phyloP scores from a whole-genome alignment of 2,797 vertebrate species.

The Cynodonichthys magdalenae region DNA sequence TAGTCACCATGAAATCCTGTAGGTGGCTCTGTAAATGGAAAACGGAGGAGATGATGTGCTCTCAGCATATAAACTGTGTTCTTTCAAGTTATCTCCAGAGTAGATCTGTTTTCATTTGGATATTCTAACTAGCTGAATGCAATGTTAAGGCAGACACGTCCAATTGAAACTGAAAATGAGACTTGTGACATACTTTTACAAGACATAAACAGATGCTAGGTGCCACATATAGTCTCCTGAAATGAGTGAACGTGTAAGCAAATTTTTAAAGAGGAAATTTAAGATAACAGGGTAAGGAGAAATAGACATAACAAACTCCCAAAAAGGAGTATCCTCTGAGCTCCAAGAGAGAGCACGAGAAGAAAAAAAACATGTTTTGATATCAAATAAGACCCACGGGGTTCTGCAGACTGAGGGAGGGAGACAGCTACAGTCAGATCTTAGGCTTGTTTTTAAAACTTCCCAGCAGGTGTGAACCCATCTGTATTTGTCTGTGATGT shows the following conservation, averaged over 20 bases:
- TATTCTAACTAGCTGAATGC: conserved; percentile 27
- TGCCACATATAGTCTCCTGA: conserved; percentile 14
- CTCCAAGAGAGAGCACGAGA: conserved; percentile 25
- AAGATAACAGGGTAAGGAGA: conserved; percentile 17
- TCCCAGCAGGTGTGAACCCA: conserved; percentile 50
- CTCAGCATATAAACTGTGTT: conserved; percentile 44
- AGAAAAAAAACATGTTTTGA: conserved; percentile 61
- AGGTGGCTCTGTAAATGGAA: conserved; percentile 58
- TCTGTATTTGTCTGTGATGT: conserved; percentile 44
- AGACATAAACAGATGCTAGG: conserved; percentile 20
- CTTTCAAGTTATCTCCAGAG: conserved; percentile 51
- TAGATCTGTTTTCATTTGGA: conserved; percentile 38
- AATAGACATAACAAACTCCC: conserved; percentile 44
- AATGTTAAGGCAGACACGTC: conserved; percentile 32
- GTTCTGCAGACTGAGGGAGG: conserved; percentile 44
- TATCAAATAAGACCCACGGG: conserved; percentile 64
- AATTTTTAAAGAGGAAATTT: conserved; percentile 9
- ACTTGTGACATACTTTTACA: conserved; percentile 13
- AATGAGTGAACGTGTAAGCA: conserved; percentile 22
- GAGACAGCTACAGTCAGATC: conserved; percentile 40
- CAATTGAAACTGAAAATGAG: conserved; percentile 23
- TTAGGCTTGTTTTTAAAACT: conserved; percentile 64
- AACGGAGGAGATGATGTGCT: conserved; percentile 42
- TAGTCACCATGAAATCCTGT: conserved; percentile 56
- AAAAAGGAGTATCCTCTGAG: conserved; percentile 33